A percentile compares a stretch with the other conserved stretches of the same genome.
phyloP scores from a whole-genome alignment of 2,888 invertebrate genomes.

The Imbricaverruca yamaguchii region DNA sequence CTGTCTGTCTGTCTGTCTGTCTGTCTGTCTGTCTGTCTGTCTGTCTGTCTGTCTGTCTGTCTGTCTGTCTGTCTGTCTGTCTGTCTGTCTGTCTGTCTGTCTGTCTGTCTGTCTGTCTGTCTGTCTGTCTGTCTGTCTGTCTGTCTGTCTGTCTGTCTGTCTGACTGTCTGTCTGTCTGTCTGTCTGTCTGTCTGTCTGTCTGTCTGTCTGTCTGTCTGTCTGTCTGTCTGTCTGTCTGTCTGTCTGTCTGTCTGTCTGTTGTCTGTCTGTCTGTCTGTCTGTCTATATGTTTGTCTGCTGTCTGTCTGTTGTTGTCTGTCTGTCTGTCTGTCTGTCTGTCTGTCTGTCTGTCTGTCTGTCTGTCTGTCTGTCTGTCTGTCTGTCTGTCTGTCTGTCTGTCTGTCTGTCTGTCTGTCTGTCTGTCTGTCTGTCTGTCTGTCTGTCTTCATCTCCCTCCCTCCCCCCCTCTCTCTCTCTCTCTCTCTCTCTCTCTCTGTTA shows the following conservation, averaged over 20 bases:
- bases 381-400: constrained; percentile 1
- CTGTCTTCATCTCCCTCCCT: background rate
- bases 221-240: background rate
- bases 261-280: no score
- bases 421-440: background rate
- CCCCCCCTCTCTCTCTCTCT: background rate
- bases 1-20: no score
- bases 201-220: background rate
- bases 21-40: no score
- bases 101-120: background rate
- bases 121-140: no score
- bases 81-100: background rate
- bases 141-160: no score
- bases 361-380: no score
- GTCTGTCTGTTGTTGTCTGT: background rate
- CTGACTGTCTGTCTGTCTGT: background rate
- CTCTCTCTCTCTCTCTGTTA: background rate
- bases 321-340: no score
- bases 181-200: background rate
- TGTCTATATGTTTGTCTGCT: background rate
- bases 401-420: background rate
- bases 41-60: background rate
- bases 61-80: background rate
- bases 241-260: no score
- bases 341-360: no score